Base-by-base conservation (phyloP, 2,797 vertebrate genomes). In the Catostomus latipinnis region DNA sequence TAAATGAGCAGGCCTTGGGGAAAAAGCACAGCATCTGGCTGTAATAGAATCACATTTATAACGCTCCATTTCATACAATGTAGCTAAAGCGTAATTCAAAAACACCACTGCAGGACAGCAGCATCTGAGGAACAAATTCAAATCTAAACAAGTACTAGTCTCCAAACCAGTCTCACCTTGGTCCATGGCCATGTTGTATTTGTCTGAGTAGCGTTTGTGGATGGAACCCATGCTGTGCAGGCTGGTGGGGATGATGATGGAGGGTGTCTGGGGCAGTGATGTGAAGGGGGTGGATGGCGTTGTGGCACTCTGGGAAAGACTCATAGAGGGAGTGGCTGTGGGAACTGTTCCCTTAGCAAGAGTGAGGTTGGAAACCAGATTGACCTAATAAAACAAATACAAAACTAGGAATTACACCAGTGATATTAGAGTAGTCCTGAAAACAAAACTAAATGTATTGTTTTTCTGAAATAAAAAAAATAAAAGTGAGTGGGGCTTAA, bases 101-200 rank as follows among this genome's bases (percentile, higher is more conserved):
- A 34, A 34, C 34, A 34, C 34, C 34, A 34, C 34, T 34, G 34
- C 34, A 34, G 34, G 34, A 34, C 34, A 2, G 34, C 34, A 34
- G 34, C 34, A 34, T 34, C 34, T 34, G 34, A 34, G 34, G 34
- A 34, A 34, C 22, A 3, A 22, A 22, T 22, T 22, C 22, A 22
- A 22, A 22, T 22, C 22, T 22, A 22, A 22, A 22, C 22, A 22
- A 22, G 22, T 22, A 22, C 34, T 4, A 34, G 34, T 34, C 34
- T 34, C 34, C 34, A 34, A 34, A 34, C 12, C n/a, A 62, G 74
- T 65, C 74, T 7, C 91, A 99, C 98, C 98, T 96, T 97, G 97
- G 91, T 97, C 97, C 88, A 99, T 97, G 87, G 96, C 96, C 88
- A 96, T 94, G 79, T 96, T 98, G 88, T 97, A 96, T 78, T 96